A percentile compares a stretch with the other conserved stretches of the same genome.
Conservation (phyloP, 2,797 vertebrate species). For the Enteromius viviparus region DNA sequence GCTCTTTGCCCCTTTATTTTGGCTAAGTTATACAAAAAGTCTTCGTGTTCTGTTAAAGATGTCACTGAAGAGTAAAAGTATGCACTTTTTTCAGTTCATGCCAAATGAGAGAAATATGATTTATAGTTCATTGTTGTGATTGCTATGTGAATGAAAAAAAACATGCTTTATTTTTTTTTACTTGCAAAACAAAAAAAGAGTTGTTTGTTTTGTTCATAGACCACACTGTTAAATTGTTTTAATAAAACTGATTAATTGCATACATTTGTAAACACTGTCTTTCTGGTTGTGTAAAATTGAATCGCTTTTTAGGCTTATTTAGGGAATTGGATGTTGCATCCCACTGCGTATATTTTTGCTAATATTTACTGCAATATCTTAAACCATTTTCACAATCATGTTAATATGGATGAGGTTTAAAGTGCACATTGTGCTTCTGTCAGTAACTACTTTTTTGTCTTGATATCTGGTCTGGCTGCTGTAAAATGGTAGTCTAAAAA, state of each 20-base stretch:
- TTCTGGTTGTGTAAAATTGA: not conserved
- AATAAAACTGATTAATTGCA: constrained; percentile 8
- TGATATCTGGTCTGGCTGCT: not conserved
- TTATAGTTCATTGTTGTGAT: constrained; percentile 11
- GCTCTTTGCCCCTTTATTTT: not conserved
- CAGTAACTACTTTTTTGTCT: not conserved
- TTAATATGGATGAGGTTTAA: not conserved
- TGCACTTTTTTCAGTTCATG: constrained; percentile 40
- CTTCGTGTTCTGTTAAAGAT: not conserved
- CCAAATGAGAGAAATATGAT: constrained; percentile 12
- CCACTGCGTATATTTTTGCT: not conserved
- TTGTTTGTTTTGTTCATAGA: constrained; percentile 32
- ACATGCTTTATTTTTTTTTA: not conserved
- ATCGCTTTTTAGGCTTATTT: not conserved
- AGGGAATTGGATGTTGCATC: constrained; percentile 20
- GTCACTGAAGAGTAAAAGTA: constrained; percentile 28
- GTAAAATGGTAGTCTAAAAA: not conserved
- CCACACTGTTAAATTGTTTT: constrained; percentile 37
- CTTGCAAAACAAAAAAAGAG: not conserved
- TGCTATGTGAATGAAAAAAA: not conserved
- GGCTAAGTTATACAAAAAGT: not conserved
- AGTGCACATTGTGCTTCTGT: not conserved
- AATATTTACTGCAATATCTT: not conserved
- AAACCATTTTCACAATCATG: not conserved
- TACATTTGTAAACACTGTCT: not conserved